phyloP scores from a whole-genome alignment of 2,113 vertebrate genomes.

The Pholis gunnellus region DNA sequence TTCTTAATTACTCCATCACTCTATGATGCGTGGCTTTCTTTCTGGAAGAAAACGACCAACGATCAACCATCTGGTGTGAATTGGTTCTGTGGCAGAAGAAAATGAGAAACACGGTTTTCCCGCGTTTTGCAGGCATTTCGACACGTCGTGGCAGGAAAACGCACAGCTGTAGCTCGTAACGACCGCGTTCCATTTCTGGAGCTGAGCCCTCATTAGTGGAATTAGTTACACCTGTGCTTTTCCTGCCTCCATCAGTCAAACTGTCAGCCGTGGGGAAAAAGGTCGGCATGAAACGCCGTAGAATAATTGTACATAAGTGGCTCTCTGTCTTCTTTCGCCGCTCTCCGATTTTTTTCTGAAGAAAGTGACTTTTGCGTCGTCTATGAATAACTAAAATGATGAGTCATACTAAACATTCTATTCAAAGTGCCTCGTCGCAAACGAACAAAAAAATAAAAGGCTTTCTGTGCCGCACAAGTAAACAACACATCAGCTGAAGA shows the following conservation, averaged over 20 bases:
- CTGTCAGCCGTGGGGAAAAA: background rate
- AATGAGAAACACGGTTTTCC: background rate
- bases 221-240: background rate
- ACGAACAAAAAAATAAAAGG: background rate
- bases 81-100: background rate
- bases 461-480: constrained; percentile 14
- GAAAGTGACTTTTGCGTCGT: background rate
- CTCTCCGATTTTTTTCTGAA: background rate
- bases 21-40: background rate
- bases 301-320: background rate
- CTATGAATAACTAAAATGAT: background rate
- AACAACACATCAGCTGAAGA: constrained; percentile 38
- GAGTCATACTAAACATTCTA: background rate
- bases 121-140: background rate
- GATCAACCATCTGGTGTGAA: background rate
- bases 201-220: constrained; percentile 9
- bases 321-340: background rate
- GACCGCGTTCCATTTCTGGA: background rate
- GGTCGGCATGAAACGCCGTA: background rate
- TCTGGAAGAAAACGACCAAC: background rate
- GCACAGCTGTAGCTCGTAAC: constrained; percentile 6
- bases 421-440: background rate
- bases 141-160: background rate
- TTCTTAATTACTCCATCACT: background rate
- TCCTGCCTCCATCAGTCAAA: background rate